These are phyloP conservation scores for Dinoponera quadriceps DNA, from an alignment of 1,140 invertebrate genomes.

Conservation along the genomic window DNA sequence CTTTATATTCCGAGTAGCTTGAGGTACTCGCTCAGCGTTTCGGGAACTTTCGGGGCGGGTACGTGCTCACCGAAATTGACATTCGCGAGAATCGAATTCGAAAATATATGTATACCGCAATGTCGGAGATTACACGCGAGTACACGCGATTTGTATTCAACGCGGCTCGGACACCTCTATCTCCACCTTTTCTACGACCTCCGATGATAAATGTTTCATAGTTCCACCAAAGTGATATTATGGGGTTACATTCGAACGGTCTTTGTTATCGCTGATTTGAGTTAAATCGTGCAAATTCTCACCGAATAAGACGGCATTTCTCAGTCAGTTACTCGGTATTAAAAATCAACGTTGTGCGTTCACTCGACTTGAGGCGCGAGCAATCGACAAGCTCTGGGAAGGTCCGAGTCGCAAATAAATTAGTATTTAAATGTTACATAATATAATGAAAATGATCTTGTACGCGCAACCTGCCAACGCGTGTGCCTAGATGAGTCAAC, in stretches of 20 bases:
- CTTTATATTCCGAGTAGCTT: conserved; percentile 36
- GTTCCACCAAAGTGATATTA: neutral
- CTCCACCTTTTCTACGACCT: neutral
- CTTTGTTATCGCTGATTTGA: neutral
- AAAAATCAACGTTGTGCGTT: too few relatives aligned
- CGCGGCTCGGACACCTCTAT: neutral
- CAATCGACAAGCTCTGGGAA: neutral
- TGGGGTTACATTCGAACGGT: neutral
- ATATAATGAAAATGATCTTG: neutral
- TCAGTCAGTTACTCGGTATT: too few relatives aligned
- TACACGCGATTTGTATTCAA: conserved; percentile 22
- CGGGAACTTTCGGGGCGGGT: neutral
- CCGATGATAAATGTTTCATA: neutral
- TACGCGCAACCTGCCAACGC: too few relatives aligned
- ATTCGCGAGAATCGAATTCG: conserved; percentile 37
- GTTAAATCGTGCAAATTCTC: neutral
- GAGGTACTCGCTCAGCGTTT: conserved; percentile 4
- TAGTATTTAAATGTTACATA: conserved; percentile 20
- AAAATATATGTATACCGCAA: conserved; percentile 4
- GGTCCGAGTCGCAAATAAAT: neutral
- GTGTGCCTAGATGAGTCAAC: neutral
- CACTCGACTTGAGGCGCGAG: too few relatives aligned
- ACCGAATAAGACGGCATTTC: too few relatives aligned
- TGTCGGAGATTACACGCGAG: conserved; percentile 10
- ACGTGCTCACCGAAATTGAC: conserved; percentile 35